Percentiles rank a stretch among this genome's conserved stretches.
Conservation (phyloP, 2,888 invertebrate species). For the Drosophila niveifrons region DNA sequence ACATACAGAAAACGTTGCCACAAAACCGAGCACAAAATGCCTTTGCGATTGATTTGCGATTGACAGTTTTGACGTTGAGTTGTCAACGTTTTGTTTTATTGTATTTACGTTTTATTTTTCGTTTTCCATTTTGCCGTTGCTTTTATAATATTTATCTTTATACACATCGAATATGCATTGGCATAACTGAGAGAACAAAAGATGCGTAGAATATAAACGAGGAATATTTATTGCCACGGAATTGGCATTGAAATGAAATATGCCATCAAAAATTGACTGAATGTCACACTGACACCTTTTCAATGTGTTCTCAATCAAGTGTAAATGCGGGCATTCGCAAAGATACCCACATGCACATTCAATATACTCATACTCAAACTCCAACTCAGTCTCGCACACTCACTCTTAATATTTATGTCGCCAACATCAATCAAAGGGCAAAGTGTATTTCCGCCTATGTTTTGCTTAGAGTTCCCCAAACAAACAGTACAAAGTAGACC, state of each 20-base stretch:
- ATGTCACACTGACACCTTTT: conserved; percentile 69
- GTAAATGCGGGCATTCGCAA: conserved; percentile 55
- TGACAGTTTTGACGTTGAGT: conserved; percentile 76
- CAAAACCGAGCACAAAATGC: conserved; percentile 60
- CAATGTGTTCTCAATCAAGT: conserved; percentile 71
- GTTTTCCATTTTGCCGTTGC: conserved; percentile 32
- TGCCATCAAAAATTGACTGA: conserved; percentile 75
- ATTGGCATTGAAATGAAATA: conserved; percentile 75
- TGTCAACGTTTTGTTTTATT: conserved; percentile 47
- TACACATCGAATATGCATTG: conserved; percentile 11
- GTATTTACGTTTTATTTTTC: conserved; percentile 23
- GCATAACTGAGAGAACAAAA: conserved; percentile 23
- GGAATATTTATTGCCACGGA: conserved; percentile 69
- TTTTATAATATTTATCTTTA: conserved; percentile 75
- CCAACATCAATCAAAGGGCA: conserved; percentile 75
- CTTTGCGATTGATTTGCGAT: conserved; percentile 77
- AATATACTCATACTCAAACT: conserved; percentile 9
- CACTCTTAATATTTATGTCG: conserved; percentile 44
- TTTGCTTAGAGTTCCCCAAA: conserved; percentile 40
- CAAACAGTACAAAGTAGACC: conserved; percentile 50
- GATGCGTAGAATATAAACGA: conserved; percentile 37
- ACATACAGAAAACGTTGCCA: conserved; percentile 25
- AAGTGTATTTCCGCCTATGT: conserved; percentile 48
- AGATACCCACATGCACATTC: conserved; percentile 21
- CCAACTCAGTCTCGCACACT: conserved; percentile 1